These are phyloP conservation scores for Silurus asotus DNA, from an alignment of 2,113 vertebrate species.

Conservation along the genomic window DNA sequence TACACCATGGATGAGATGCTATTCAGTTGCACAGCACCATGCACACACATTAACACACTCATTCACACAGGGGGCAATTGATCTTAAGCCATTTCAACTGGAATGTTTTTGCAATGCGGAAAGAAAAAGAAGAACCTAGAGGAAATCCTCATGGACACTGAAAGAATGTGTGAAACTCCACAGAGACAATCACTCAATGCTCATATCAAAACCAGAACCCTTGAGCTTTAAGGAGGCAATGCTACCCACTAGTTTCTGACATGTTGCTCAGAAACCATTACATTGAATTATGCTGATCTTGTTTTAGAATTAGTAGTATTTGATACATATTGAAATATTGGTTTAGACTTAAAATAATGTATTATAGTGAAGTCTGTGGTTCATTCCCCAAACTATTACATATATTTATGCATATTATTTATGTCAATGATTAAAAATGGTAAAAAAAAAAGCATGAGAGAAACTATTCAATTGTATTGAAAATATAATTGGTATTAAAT, in stretches of 20 bases:
- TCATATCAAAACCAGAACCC: too few species aligned
- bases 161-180: too few species aligned
- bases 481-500: too few species aligned
- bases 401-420: not conserved
- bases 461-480: too few species aligned
- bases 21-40: not conserved
- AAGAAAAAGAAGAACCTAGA: not conserved
- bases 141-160: too few species aligned
- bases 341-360: not conserved
- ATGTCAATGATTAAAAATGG: not conserved
- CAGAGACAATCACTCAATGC: too few species aligned
- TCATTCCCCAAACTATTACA: not conserved
- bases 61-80: not conserved
- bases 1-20: not conserved
- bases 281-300: not conserved
- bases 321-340: not conserved
- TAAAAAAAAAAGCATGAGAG: not conserved
- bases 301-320: not conserved
- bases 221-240: too few species aligned
- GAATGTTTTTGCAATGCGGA: not conserved
- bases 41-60: not conserved
- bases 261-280: not conserved
- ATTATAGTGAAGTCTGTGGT: not conserved
- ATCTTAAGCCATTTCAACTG: not conserved
- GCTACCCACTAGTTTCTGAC: not conserved